A percentile compares a stretch with the other conserved stretches of the same genome.
phyloP scores from a whole-genome alignment of 2,888 invertebrate genomes.

The Nymphalis c-album region DNA sequence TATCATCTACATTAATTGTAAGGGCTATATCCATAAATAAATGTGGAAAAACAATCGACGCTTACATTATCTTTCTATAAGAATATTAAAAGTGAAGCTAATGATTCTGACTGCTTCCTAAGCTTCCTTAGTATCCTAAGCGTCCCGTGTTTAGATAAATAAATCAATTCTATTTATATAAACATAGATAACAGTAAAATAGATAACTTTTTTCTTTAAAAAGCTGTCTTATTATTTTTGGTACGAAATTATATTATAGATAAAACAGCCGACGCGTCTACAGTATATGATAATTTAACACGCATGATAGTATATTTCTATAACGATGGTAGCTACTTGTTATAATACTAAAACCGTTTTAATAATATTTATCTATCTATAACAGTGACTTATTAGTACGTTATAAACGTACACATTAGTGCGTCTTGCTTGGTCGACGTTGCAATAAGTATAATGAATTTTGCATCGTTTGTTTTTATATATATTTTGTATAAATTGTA shows the following conservation, averaged over 20 bases:
- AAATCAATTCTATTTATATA: neutral
- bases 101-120: neutral
- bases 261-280: neutral
- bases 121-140: no score
- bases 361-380: slow-evolving; percentile 25
- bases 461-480: neutral
- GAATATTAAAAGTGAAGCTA: neutral
- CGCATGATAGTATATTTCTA: slow-evolving; percentile 4
- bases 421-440: slow-evolving; percentile 19
- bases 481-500: neutral
- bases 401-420: slow-evolving; percentile 21
- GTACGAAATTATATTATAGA: neutral
- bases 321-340: slow-evolving; percentile 11
- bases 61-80: no score
- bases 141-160: neutral
- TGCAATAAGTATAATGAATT: slow-evolving; percentile 8
- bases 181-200: neutral
- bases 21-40: no score
- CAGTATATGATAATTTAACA: neutral
- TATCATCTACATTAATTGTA: no score
- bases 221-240: no score
- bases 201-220: no score
- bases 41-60: no score
- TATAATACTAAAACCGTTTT: slow-evolving; percentile 16
- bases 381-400: slow-evolving; percentile 18